Percentiles rank a stretch among this genome's conserved stretches.
Conservation (phyloP, 2,113 vertebrate species). For the Megaceryle maxima region DNA sequence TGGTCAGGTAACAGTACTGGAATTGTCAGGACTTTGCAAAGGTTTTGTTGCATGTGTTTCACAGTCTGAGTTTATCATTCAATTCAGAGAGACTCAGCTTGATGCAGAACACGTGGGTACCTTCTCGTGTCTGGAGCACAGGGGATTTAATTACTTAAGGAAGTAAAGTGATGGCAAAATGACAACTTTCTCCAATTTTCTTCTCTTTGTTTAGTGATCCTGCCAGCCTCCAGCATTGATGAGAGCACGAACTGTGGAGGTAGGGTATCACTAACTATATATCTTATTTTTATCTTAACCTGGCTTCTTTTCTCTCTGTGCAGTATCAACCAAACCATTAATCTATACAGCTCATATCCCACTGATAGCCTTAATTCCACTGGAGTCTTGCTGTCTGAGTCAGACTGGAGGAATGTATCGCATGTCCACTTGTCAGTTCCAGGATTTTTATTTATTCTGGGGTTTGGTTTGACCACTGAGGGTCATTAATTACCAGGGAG, state of each 20-base stretch:
- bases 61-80: not conserved
- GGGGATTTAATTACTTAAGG: slow-evolving; percentile 33
- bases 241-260: slow-evolving; percentile 89
- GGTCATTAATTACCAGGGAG: slow-evolving; percentile 36
- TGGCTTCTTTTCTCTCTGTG: slow-evolving; percentile 49
- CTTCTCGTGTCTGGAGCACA: not conserved
- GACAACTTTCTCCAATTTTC: slow-evolving; percentile 18
- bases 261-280: slow-evolving; percentile 73
- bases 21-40: not conserved
- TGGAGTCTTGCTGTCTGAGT: slow-evolving; percentile 65
- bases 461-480: not conserved
- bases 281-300: slow-evolving; percentile 63
- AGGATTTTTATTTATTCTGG: slow-evolving; percentile 42
- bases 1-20: not conserved
- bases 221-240: slow-evolving; percentile 93
- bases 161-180: slow-evolving; percentile 28
- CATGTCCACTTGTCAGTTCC: slow-evolving; percentile 42
- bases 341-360: slow-evolving; percentile 53
- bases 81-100: not conserved
- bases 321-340: slow-evolving; percentile 62
- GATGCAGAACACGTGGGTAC: not conserved
- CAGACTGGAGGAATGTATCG: slow-evolving; percentile 6
- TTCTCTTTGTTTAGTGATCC: slow-evolving; percentile 84
- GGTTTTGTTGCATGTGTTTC: not conserved
- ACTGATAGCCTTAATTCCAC: slow-evolving; percentile 65